Evolutionary conservation across 2,113 vertebrate genomes (phyloP).

Genomic region (Mus musculus): GRCm39 chr17:56757501-56758000

Average conservation of each 20-base stretch:
- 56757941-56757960: not conserved
- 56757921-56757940: not conserved
- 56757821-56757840: not conserved
- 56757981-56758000: not conserved
- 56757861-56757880: not conserved
- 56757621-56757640: not conserved
- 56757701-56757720: not conserved
- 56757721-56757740: not conserved
- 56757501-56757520: not conserved
- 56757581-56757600: not conserved
- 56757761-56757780: fast-evolving
- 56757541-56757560: not conserved
- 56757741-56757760: not conserved
- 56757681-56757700: not conserved
- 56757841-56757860: not conserved
- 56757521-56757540: not conserved
- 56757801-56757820: not conserved
- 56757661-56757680: not conserved
- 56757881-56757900: not conserved
- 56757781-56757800: not conserved
- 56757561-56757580: not conserved
- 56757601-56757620: too few relatives aligned
- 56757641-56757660: not conserved
- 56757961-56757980: not conserved
- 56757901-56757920: not conserved